A percentile compares a stretch with the other conserved stretches of the same genome.
These are phyloP conservation scores for Phyllotreta striolata DNA, from an alignment of 2,888 invertebrate genomes.

Conservation along the genomic window DNA sequence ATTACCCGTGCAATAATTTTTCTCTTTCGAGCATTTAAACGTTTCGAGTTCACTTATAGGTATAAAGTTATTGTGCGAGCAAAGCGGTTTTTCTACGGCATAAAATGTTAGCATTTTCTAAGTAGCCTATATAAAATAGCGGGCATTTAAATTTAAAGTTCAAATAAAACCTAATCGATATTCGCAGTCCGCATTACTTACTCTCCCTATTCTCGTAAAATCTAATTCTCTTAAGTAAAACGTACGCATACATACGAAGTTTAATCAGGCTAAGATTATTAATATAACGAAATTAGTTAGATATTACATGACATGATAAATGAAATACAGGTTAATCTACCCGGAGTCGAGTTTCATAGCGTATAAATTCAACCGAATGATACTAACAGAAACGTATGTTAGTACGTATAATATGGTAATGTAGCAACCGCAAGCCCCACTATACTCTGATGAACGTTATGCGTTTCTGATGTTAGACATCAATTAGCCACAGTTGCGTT, in stretches of 20 bases:
- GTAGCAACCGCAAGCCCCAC: no score
- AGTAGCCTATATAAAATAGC: no score
- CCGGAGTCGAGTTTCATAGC: neutral
- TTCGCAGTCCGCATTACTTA: no score
- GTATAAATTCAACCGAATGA: neutral
- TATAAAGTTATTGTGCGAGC: neutral
- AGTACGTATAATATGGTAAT: no score
- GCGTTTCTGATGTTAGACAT: no score
- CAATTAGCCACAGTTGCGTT: no score
- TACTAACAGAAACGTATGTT: neutral
- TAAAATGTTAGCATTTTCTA: neutral
- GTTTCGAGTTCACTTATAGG: neutral
- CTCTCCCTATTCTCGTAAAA: no score
- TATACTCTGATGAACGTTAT: neutral
- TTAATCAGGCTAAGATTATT: no score
- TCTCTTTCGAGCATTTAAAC: constrained; percentile 4
- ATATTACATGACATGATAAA: neutral
- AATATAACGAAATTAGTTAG: neutral
- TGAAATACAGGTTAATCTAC: neutral
- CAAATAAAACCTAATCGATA: no score
- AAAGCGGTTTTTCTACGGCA: neutral
- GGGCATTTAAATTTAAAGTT: no score
- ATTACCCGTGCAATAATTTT: constrained; percentile 1
- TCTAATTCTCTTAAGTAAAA: no score
- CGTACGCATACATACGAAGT: no score